Evolutionary conservation across 1,140 invertebrate species (phyloP), one percentile per base, ranked within the genome.

Genomic region (Protaetia brevitarsis): DNA sequence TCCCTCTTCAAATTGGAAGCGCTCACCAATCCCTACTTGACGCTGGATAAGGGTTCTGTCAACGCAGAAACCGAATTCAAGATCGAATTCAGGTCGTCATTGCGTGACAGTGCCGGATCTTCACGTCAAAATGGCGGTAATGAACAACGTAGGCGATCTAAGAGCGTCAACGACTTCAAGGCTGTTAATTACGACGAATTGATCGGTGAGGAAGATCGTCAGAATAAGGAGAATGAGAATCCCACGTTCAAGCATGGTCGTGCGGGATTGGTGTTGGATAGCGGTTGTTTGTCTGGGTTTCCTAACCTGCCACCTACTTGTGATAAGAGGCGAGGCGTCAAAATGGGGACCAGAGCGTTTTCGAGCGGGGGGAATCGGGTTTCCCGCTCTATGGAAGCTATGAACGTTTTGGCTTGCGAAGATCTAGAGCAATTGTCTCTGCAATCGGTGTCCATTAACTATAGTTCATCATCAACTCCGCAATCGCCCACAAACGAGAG

Each of bases 221-320:
- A 88, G 71, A 88, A 89, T 71, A 88, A 88, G 69, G 87, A 88
- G 74, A 89, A 89, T 71, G 86, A 88, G 68, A 87, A 85, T 75
- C 86, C 87, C 4, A 71, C 81, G 68, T 75, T 86, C 73, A 34
- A 34, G n/a, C 57, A 6, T 8, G 26, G 30, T 19, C 27, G 10
- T 11, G 23, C 23, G 5, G 67, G 74, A 30, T 76, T 79, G 45
- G 74, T 72, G 58, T 68, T 74, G 4, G 81, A 78, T 73, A 79
- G 80, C 62, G 78, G 80, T 28, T 79, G 71, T 70, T 67, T 78
- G 6, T 68, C 79, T 28, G 79, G 78, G 21, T 71, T 74, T 31
- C 74, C 78, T 1, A 58, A 56, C 16, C 7, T 57, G 13, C 65
- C n/a, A 60, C 41, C 37, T 1, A 73, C 63, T 60, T 64, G 19